A percentile compares a stretch with the other conserved stretches of the same genome.
phyloP scores from a whole-genome alignment of 2,797 vertebrate species.

The Myiotriccus ornatus region DNA sequence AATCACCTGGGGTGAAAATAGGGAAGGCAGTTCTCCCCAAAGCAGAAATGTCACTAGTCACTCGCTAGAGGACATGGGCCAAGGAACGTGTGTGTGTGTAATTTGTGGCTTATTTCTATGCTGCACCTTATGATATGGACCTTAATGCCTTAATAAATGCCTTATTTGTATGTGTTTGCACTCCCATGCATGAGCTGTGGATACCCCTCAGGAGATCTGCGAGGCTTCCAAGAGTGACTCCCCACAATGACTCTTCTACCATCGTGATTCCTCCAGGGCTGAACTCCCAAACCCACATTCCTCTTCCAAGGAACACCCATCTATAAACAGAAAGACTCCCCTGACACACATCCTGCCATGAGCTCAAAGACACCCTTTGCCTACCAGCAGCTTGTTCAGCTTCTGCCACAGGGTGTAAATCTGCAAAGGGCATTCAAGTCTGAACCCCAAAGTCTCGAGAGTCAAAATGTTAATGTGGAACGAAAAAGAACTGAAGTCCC shows the following conservation, averaged over 20 bases:
- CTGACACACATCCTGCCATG: background rate
- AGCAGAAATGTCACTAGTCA: background rate
- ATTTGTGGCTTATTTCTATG: background rate
- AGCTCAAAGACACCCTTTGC: background rate
- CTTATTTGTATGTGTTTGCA: background rate
- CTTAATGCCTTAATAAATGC: background rate
- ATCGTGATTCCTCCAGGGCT: background rate
- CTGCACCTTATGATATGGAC: background rate
- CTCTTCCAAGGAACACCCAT: background rate
- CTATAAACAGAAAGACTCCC: background rate
- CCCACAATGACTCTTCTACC: background rate
- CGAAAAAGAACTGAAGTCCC: background rate
- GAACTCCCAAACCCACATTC: background rate
- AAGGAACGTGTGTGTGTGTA: fast-evolving
- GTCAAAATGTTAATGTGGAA: background rate
- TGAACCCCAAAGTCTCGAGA: background rate
- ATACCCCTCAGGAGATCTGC: background rate
- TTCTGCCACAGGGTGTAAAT: background rate
- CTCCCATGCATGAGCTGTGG: background rate
- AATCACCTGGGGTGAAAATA: background rate
- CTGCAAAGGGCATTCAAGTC: background rate
- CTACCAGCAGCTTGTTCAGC: background rate
- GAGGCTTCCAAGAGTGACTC: background rate
- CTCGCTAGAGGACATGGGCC: background rate
- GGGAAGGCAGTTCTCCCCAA: background rate